Evolutionary conservation across 1,140 invertebrate species (phyloP).

Genomic region (Ceratina japonica): DNA sequence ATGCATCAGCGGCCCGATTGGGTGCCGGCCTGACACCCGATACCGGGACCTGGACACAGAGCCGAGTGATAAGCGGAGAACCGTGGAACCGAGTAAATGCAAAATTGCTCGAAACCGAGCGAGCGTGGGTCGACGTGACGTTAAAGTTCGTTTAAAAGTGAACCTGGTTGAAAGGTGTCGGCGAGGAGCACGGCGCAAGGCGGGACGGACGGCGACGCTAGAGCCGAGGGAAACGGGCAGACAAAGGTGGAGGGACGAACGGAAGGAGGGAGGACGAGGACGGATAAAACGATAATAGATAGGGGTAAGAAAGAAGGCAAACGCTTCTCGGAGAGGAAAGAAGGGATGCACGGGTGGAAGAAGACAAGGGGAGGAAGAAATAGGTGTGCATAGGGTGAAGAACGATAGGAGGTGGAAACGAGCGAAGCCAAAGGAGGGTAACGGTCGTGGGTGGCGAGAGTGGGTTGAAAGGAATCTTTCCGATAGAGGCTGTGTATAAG

Average conservation of each 20-base stretch:
- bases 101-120: conserved; percentile 44
- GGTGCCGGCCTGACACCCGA: conserved; percentile 41
- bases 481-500: conserved; percentile 26
- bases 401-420: conserved; percentile 24
- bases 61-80: conserved; percentile 9
- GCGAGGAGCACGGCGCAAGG: not conserved
- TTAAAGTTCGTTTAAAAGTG: conserved; percentile 37
- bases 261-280: not conserved
- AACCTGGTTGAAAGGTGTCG: conserved; percentile 21
- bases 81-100: conserved; percentile 35
- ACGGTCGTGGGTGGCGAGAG: not conserved
- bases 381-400: conserved; percentile 1
- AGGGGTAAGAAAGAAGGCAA: conserved; percentile 4
- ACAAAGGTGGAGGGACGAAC: not conserved
- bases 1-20: conserved; percentile 31
- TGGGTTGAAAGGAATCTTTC: conserved; percentile 49
- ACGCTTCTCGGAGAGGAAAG: not conserved
- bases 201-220: not conserved
- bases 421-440: conserved; percentile 16
- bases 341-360: not conserved
- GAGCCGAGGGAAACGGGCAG: not conserved
- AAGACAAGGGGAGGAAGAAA: not conserved
- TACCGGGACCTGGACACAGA: conserved; percentile 8
- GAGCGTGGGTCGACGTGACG: conserved; percentile 31
- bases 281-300: not conserved